Evolutionary conservation across 1,140 invertebrate genomes (phyloP).

Genomic region (Aporrectodea caliginosa): DNA sequence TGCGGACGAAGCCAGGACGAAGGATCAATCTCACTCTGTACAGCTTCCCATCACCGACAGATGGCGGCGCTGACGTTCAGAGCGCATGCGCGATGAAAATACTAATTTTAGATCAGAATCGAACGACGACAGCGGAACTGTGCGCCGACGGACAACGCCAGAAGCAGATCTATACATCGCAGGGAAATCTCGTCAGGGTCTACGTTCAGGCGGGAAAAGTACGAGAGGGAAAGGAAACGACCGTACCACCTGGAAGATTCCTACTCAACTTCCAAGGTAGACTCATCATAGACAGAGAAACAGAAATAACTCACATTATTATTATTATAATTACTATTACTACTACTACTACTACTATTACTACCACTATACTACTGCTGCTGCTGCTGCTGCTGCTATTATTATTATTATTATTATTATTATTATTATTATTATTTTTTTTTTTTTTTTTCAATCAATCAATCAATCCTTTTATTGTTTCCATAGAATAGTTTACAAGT

Average conservation of each 20-base stretch:
- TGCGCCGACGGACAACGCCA: not conserved
- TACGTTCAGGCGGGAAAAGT: not conserved
- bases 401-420: not conserved
- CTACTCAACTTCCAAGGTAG: not conserved
- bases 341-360: slow-evolving; percentile 1
- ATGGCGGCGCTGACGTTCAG: not conserved
- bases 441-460: too few relatives aligned
- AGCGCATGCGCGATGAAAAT: not conserved
- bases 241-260: not conserved
- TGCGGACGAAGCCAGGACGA: not conserved
- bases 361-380: not conserved
- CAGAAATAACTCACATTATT: too few relatives aligned
- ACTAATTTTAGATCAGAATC: not conserved
- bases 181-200: not conserved
- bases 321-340: not conserved
- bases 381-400: not conserved
- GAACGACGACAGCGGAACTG: not conserved
- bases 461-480: too few relatives aligned
- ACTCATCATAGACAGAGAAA: not conserved
- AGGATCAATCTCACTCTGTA: not conserved
- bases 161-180: not conserved
- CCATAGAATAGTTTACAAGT: too few relatives aligned
- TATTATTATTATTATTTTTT: not conserved
- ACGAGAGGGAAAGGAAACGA: not conserved
- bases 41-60: not conserved